Evolutionary conservation across 2,888 invertebrate species (phyloP), one percentile per base, ranked within the genome.

Genomic region (Mythimna vitellina): DNA sequence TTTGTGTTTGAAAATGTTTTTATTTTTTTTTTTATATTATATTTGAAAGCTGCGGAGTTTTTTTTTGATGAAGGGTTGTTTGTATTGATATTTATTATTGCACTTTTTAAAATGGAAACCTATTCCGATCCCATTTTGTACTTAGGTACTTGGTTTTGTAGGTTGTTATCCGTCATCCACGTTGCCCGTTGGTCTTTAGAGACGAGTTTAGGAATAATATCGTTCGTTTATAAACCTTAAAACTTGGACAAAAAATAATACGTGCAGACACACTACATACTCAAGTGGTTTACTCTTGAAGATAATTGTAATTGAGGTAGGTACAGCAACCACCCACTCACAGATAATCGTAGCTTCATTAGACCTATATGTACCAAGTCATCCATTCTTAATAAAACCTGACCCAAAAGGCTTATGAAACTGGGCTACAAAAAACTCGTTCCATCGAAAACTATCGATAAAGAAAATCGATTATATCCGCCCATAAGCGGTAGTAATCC

Each of bases 391-490:
- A 74, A 63, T 83, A 74, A 78, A 80, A 69, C 57, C 35, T 67
- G 53, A 67, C 63, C 81, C 53, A 63, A 71, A 67, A 62, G 42
- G 70, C 76, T 83, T 78, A 79, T 74, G 70, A 70, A 84, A 81
- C 84, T 75, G 54, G 67, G 63, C 61, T 72, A 72, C 66, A 74
- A 78, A 86, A 77, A 76, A 67, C 68, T 69, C 46, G 65, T 65
- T 78, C 77, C 61, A 84, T 76, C 81, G 70, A 78, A 81, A 84
- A 86, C 85, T 83, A 85, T 86, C 75, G 81, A 78, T 81, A 83
- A 78, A 86, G 85, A 79, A 86, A 86, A 78, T 84, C 81, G 83
- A 81, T 84, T 86, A 86, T 75, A 79, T 79, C 86, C 79, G 79
- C 76, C 79, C 66, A 76, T 79, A 77, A 85, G 78, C 83, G 81